phyloP scores from a whole-genome alignment of 2,888 invertebrate genomes.

The Andricus curvator region DNA sequence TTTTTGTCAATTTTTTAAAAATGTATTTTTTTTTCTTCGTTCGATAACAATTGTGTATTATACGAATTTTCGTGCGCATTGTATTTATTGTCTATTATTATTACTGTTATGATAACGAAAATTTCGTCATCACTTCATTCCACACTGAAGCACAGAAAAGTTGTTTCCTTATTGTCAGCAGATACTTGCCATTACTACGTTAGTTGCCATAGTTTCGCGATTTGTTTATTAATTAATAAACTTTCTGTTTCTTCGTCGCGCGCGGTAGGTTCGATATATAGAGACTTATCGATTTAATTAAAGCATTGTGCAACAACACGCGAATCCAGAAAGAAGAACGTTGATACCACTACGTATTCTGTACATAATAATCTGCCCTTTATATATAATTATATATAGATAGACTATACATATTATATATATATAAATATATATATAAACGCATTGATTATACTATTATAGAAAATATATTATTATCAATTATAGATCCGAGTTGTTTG shows the following conservation, averaged over 20 bases:
- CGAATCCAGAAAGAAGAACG: slow-evolving; percentile 60
- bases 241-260: slow-evolving; percentile 37
- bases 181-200: slow-evolving; percentile 74
- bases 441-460: slow-evolving; percentile 74
- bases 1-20: slow-evolving; percentile 37
- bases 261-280: slow-evolving; percentile 57
- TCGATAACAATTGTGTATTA: slow-evolving; percentile 41
- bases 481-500: slow-evolving; percentile 67
- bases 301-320: slow-evolving; percentile 58
- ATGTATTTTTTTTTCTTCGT: slow-evolving; percentile 43
- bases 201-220: slow-evolving; percentile 73
- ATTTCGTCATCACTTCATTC: slow-evolving; percentile 58
- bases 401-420: slow-evolving; percentile 46
- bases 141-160: slow-evolving; percentile 48
- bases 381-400: slow-evolving; percentile 62
- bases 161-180: slow-evolving; percentile 54
- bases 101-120: slow-evolving; percentile 44
- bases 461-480: slow-evolving; percentile 75
- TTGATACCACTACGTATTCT: slow-evolving; percentile 75
- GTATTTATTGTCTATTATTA: slow-evolving; percentile 42
- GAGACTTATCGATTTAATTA: slow-evolving; percentile 55
- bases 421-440: slow-evolving; percentile 65
- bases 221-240: slow-evolving; percentile 57
- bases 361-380: slow-evolving; percentile 74
- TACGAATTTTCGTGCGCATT: slow-evolving; percentile 37